Evolutionary conservation across 37 sponge, comb jelly and placozoan genomes (phyloP).

Genomic region (Lycopodina hypogea): DNA sequence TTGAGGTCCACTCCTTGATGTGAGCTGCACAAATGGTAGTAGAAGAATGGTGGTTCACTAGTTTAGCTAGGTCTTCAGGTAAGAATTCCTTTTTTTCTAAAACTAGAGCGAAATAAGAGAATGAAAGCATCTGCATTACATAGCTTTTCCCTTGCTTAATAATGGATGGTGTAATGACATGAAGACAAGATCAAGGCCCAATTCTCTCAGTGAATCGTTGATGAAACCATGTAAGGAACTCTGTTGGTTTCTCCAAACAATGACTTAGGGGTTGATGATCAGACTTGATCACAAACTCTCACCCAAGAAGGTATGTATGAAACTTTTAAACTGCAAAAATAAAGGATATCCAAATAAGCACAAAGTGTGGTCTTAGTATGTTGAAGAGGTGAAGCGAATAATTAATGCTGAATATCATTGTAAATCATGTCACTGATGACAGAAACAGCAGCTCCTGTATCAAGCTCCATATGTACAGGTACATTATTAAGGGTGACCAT

Average conservation of each 20-base stretch:
- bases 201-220: not conserved
- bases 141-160: not conserved
- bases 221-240: conserved; percentile 22
- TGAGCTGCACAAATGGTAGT: not conserved
- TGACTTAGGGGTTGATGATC: not conserved
- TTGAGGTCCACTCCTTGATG: conserved; percentile 10
- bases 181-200: conserved; percentile 10
- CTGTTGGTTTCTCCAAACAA: conserved; percentile 11
- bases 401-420: not conserved
- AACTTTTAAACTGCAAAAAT: conserved; percentile 13
- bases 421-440: not conserved
- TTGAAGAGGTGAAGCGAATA: not conserved
- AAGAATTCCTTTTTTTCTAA: not conserved
- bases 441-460: not conserved
- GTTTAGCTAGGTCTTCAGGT: not conserved
- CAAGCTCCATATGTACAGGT: not conserved
- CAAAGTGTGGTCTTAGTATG: not conserved
- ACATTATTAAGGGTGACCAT: too few species aligned
- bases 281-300: conserved; percentile 4
- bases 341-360: not conserved
- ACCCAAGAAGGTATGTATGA: not conserved
- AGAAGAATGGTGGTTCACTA: conserved; percentile 8
- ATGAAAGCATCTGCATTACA: conserved; percentile 12
- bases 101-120: not conserved
- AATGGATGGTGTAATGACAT: not conserved